Percentiles rank a stretch among this genome's conserved stretches.
Evolutionary conservation across 2,888 invertebrate genomes (phyloP).

Genomic region (Acanthopleura granulata): DNA sequence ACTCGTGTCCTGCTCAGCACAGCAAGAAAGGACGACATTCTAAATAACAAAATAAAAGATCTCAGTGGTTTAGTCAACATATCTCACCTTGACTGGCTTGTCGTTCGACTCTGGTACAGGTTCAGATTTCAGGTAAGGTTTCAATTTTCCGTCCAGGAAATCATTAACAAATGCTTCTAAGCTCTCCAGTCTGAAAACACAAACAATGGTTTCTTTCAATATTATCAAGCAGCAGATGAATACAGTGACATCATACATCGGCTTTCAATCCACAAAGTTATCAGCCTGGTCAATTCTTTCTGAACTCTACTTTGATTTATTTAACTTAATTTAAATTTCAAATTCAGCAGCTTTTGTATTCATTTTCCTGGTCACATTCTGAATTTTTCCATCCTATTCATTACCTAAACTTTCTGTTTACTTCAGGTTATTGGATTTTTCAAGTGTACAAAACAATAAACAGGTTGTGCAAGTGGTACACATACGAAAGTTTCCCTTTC

Average conservation of each 20-base stretch:
- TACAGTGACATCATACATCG: too few relatives aligned
- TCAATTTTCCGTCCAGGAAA: conserved; percentile 84
- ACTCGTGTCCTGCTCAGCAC: too few relatives aligned
- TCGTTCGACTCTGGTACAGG: conserved; percentile 87
- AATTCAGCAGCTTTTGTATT: too few relatives aligned
- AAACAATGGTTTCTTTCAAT: conserved; percentile 16
- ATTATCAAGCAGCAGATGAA: not conserved
- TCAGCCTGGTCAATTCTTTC: too few relatives aligned
- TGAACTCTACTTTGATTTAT: too few relatives aligned
- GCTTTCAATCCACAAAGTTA: too few relatives aligned
- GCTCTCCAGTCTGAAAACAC: conserved; percentile 79
- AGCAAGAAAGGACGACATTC: too few relatives aligned
- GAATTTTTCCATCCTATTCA: not conserved
- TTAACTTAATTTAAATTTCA: too few relatives aligned
- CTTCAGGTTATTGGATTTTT: too few relatives aligned
- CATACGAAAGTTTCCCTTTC: conserved; percentile 89
- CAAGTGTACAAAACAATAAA: not conserved
- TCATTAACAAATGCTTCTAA: conserved; percentile 88
- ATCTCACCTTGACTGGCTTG: conserved; percentile 70
- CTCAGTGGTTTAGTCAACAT: not conserved
- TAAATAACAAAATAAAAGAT: too few relatives aligned
- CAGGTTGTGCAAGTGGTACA: not conserved
- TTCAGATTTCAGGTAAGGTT: conserved; percentile 96
- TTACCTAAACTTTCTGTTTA: not conserved
- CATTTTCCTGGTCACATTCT: not conserved